Conservation (phyloP, 2,113 vertebrate species). For the Columba livia region DNA sequence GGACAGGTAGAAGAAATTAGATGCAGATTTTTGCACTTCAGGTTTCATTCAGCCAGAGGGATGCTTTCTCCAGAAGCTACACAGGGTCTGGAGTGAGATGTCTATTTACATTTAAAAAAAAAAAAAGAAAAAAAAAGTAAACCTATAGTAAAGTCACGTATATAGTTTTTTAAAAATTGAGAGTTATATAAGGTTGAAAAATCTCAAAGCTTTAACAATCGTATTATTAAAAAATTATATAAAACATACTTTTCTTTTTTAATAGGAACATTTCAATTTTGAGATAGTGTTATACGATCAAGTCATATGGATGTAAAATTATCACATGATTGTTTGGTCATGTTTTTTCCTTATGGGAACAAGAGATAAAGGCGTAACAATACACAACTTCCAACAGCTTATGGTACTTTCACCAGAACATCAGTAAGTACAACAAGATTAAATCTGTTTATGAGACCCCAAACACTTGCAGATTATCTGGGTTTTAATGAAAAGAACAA, state of each 20-base stretch:
- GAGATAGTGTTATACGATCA: neutral
- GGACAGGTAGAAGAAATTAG: conserved; percentile 4
- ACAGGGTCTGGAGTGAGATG: neutral
- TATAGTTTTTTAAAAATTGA: neutral
- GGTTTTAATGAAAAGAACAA: neutral
- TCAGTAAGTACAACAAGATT: neutral
- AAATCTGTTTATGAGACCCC: neutral
- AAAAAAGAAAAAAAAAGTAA: neutral
- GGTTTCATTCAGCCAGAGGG: conserved; percentile 2
- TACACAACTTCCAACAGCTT: neutral
- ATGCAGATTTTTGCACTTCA: conserved; percentile 44
- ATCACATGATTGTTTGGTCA: neutral
- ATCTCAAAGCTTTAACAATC: neutral
- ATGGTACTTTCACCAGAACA: neutral
- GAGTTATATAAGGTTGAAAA: neutral
- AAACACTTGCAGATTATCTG: neutral
- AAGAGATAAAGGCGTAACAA: neutral
- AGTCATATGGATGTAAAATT: neutral
- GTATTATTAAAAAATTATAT: neutral
- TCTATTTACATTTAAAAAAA: neutral
- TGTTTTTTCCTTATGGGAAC: neutral
- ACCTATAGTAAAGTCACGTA: neutral
- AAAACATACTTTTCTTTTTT: neutral
- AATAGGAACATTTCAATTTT: neutral
- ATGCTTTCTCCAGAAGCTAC: neutral